Percentiles rank a stretch among this genome's conserved stretches.
phyloP scores from a whole-genome alignment of 2,888 invertebrate species.

The Pseudococcus longispinus region DNA sequence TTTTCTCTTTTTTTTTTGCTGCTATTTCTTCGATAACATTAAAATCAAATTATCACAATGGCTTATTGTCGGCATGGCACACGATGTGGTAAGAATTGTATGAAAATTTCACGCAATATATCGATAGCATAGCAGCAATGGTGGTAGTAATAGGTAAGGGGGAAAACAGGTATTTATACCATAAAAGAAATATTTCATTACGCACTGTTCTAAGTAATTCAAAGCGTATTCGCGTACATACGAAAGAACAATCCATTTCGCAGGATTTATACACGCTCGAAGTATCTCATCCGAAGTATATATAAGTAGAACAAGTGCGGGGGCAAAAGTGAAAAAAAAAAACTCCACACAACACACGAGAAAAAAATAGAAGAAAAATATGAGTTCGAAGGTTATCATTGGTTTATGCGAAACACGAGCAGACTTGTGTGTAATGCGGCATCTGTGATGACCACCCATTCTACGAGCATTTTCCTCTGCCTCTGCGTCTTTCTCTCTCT shows the following conservation, averaged over 20 bases:
- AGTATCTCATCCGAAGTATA: neutral
- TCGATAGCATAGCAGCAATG: neutral
- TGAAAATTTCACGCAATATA: conserved; percentile 7
- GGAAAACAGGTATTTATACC: neutral
- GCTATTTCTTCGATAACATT: neutral
- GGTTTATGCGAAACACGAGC: neutral
- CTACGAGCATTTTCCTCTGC: neutral
- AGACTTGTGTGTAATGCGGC: neutral
- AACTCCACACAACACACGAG: neutral
- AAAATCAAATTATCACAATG: conserved; percentile 22
- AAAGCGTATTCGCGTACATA: neutral
- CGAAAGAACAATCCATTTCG: conserved; percentile 7
- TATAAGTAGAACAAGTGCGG: neutral
- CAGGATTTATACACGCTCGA: neutral
- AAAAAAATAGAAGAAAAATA: neutral
- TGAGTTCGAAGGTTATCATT: conserved; percentile 33
- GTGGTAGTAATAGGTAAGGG: neutral
- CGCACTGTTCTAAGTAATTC: conserved; percentile 1
- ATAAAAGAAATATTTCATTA: conserved; percentile 25
- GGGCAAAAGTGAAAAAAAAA: neutral
- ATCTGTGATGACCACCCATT: conserved; percentile 36
- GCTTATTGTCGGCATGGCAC: neutral
- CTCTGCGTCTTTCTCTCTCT: neutral
- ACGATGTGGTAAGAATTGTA: neutral
- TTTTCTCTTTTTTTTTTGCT: neutral